Evolutionary conservation across 2,113 vertebrate genomes (phyloP), one percentile per base, ranked within the genome.

Genomic region (Spheniscus mendiculus): DNA sequence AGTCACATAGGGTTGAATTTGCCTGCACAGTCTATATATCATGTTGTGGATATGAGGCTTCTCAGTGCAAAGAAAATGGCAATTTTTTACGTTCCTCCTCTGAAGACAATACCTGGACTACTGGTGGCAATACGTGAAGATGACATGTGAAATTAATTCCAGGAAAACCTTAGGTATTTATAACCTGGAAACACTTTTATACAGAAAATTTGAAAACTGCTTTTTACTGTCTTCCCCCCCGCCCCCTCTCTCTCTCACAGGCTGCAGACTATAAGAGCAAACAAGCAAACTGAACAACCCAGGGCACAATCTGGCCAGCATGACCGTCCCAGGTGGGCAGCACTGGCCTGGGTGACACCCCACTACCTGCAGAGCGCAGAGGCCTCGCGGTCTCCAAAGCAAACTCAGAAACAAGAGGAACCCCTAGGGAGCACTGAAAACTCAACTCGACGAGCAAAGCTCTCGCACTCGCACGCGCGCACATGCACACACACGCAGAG

Each of bases 261-360:
- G 36, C 50, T 73, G 34, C 47, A 29, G 76, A 69, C 8, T 25
- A 2, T 6, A 65, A 20, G 5, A 76, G 36, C 72, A 77, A 73
- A 83, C 15, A 86, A 83, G 53, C 40, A 20, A 78, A 49, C 4
- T 26, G 17, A 36, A 83, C 61, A 80, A 16, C 23, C 30, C 16
- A 21, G 27, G 69, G 25, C 10, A 53, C 0, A 4, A 21, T 7
- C 17, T 8, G 71, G 23, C 22, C 62, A 59, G 61, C 58, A 34
- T 0, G 3, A 59, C 36, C 3, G 2, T 17, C 11, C 66, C 2
- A 0, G 44, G 18, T 4, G 44, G 71, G 58, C 4, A 11, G 36
- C 10, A 2, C 2, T 11, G 49, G 21, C 4, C 0, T 0, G 3
- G 53, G 47, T 16, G 80, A 26, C 25, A 1, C 45, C 53, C 49